Evolutionary conservation across 2,113 vertebrate genomes (phyloP).

Genomic region (Eclectus roratus): DNA sequence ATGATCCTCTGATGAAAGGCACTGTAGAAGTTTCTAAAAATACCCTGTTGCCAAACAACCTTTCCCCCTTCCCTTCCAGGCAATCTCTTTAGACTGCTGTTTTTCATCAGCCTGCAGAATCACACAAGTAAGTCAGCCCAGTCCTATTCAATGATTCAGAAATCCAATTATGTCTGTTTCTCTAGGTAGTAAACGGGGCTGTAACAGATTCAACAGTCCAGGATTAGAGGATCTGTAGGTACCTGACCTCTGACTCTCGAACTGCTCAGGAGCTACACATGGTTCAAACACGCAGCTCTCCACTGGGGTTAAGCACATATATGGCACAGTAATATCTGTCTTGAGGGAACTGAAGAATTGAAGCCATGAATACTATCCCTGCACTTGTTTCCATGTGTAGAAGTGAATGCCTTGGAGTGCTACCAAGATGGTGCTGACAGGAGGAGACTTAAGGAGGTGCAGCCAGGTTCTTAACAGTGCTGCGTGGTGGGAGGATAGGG

Average conservation of each 20-base stretch:
- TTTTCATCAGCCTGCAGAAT: slow-evolving; percentile 57
- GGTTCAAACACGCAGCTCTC: neutral
- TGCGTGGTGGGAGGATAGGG: rapidly evolving
- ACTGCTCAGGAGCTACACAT: neutral
- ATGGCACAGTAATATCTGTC: neutral
- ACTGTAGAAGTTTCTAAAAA: slow-evolving; percentile 49
- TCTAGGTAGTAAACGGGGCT: slow-evolving; percentile 28
- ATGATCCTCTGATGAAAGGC: slow-evolving; percentile 7
- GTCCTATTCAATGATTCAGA: slow-evolving; percentile 50
- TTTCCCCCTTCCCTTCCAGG: neutral
- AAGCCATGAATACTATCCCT: neutral
- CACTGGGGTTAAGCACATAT: neutral
- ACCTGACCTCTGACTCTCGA: neutral
- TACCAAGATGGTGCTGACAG: neutral
- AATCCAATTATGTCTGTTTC: slow-evolving; percentile 18
- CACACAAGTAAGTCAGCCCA: slow-evolving; percentile 39
- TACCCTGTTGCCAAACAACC: neutral
- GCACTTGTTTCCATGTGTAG: neutral
- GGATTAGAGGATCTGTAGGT: slow-evolving; percentile 35
- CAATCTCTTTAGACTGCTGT: slow-evolving; percentile 52
- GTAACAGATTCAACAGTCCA: slow-evolving; percentile 29
- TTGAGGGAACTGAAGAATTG: neutral
- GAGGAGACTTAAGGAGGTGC: neutral
- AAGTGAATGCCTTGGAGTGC: neutral
- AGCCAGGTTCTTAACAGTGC: neutral